Conservation (phyloP, 1,140 invertebrate species). For the Telenomus remus region DNA sequence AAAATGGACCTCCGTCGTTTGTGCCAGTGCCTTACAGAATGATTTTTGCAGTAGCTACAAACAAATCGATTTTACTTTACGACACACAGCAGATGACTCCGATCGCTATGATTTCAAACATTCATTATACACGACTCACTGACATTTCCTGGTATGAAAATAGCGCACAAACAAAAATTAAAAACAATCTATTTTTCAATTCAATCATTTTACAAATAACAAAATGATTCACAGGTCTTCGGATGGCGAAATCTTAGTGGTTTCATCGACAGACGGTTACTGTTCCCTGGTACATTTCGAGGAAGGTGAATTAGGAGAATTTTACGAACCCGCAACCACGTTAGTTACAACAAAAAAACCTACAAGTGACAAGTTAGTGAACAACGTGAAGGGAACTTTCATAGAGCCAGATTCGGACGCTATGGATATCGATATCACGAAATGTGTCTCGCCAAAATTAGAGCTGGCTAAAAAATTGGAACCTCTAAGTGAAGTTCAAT, state of each 20-base stretch:
- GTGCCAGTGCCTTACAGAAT: constrained; percentile 87
- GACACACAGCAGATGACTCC: constrained; percentile 93
- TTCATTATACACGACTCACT: constrained; percentile 94
- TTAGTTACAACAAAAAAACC: constrained; percentile 56
- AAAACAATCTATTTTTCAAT: too few species aligned
- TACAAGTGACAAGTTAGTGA: constrained; percentile 33
- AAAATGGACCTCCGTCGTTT: constrained; percentile 75
- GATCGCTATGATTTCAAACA: constrained; percentile 90
- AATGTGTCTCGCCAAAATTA: constrained; percentile 47
- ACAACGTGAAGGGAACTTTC: constrained; percentile 14
- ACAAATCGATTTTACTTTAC: constrained; percentile 89
- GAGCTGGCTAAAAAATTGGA: constrained; percentile 24
- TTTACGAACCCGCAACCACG: constrained; percentile 72
- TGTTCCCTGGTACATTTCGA: constrained; percentile 93
- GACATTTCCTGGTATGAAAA: constrained; percentile 88
- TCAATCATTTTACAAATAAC: too few species aligned
- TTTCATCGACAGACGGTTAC: constrained; percentile 96
- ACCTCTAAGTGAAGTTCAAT: constrained; percentile 39
- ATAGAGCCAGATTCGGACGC: constrained; percentile 66
- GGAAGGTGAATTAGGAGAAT: constrained; percentile 86
- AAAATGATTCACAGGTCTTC: constrained; percentile 79
- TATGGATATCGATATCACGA: constrained; percentile 70
- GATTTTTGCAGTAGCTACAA: constrained; percentile 93
- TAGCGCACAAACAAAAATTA: too few species aligned
- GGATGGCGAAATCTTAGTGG: constrained; percentile 87